Evolutionary conservation across 2,113 vertebrate genomes (phyloP).

Genomic region (Girardinichthys multiradiatus): DNA sequence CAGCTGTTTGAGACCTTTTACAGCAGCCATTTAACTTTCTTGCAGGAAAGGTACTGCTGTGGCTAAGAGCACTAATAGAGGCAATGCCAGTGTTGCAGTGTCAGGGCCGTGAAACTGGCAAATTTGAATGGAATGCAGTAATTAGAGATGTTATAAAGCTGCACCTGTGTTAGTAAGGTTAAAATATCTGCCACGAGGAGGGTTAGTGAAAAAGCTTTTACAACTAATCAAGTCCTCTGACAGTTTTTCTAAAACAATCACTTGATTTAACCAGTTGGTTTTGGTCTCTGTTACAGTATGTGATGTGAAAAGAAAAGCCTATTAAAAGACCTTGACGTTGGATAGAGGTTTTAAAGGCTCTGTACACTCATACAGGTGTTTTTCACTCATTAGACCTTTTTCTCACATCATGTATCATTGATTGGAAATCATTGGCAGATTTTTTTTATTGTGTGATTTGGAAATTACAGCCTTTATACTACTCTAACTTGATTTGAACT

Average conservation of each 20-base stretch:
- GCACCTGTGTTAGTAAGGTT: slow-evolving; percentile 38
- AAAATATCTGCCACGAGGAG: slow-evolving; percentile 16
- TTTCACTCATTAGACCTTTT: slow-evolving; percentile 1
- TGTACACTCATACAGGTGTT: slow-evolving; percentile 10
- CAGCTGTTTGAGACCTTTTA: slow-evolving; percentile 5
- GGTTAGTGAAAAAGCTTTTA: slow-evolving; percentile 27
- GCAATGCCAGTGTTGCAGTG: background rate
- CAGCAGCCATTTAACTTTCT: slow-evolving; percentile 16
- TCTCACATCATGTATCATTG: background rate
- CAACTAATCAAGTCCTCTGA: slow-evolving; percentile 14
- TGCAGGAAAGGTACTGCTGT: slow-evolving; percentile 5
- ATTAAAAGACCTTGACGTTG: background rate
- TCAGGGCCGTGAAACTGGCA: background rate
- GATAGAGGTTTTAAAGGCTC: background rate
- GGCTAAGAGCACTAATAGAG: slow-evolving; percentile 27
- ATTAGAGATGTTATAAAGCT: slow-evolving; percentile 39
- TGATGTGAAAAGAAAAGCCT: slow-evolving; percentile 20
- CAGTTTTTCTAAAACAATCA: slow-evolving; percentile 15
- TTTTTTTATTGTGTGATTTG: background rate
- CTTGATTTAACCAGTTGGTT: background rate
- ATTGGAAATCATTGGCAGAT: background rate
- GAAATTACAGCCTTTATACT: background rate
- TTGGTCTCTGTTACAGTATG: background rate
- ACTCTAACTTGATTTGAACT: no score
- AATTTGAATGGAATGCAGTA: slow-evolving; percentile 12